Base-by-base conservation (phyloP, 2,113 vertebrate species). In the Panthera uncia region DNA sequence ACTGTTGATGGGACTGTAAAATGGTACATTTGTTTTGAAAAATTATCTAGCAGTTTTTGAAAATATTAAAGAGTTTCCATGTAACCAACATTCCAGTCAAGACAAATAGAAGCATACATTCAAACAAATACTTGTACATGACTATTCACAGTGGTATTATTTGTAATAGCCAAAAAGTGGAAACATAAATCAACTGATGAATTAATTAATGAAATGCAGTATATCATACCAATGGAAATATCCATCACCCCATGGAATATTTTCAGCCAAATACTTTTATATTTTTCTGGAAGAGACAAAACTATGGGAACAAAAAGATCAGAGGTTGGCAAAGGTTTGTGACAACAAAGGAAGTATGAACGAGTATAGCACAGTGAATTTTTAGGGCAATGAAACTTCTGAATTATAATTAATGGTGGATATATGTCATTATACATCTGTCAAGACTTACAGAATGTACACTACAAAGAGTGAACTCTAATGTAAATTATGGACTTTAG, bases 231-330 rank as follows among this genome's bases (percentile, higher is more conserved):
- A 13, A 29, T 36, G 16, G 74, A 68, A 66, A 68, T 66, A 36
- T 61, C 23, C 31, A 36, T 91, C n/a, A 52, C 33, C 12, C 21
- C 41, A 27, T 38, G 36, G 65, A 85, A 69, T 85, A 91, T 91
- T 79, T 68, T 91, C 36, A 95, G 29, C 21, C n/a, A 91, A 79
- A 45, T 84, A 68, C n/a, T 82, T 94, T 81, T 84, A 12, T 78
- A 36, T 66, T 84, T n/a, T 91, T 0, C 48, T 84, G 10, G 16
- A 84, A 68, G 84, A 57, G 29, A 50, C 36, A 57, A 78, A 84
- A 61, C 65, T 82, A 23, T 45, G 16, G 63, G 31, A 57, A 73
- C 25, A n/a, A 52, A 93, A 63, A 65, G 11, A 38, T 85, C 8
- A 27, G 57, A 50, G 57, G 9, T 79, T 90, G 45, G 18, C n/a